Base-by-base conservation (phyloP, 2,113 vertebrate genomes). In the Tiliqua scincoides region DNA sequence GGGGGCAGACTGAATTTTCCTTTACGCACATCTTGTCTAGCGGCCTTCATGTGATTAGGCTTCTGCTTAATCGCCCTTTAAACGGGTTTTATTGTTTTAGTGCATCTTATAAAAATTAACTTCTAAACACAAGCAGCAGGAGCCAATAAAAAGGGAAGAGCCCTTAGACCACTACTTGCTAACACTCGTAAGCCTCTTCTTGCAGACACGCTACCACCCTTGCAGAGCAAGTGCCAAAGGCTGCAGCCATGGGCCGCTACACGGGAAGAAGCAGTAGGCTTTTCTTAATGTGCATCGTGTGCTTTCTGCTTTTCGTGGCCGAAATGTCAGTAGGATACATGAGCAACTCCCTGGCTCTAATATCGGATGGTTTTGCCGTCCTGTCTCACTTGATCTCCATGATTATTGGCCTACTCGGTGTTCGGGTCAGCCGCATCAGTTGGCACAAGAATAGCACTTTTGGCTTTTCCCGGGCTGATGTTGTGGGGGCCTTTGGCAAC, bases 401-500 rank as follows among this genome's bases (percentile, higher is more conserved):
- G 96, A 77, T 97, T 82, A 75, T 97, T 0, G 97, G 96, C 27
- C 75, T 97, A 30, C 63, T 90, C 0, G 82, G 94, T 0, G 81
- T 97, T 9, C 43, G 95, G 37, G 82, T 93, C 84, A 96, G 95
- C 79, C 83, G 67, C 0, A 52, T 97, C 37, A 30, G 1, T 0
- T 91, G 85, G 95, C 96, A 97, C 91, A 92, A 87, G 68, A 87
- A 80, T 54, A 94, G 85, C 93, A 97, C 97, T 0, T 97, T 84
- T 0, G 97, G 97, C 85, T 96, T 97, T 40, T 85, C 92, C 43
- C 92, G 97, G 20, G 97, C 96, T 0, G 97, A 97, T 0, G 97
- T 96, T 1, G 79, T 97, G 57, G 97, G 97, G 0, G 97, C 97
- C 0, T 97, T 97, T 1, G 95, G 96, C 89, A 97, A 97, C 87